Evolutionary conservation across 2,888 invertebrate genomes (phyloP), one percentile per base, ranked within the genome.

Genomic region (Mythimna ferrago): DNA sequence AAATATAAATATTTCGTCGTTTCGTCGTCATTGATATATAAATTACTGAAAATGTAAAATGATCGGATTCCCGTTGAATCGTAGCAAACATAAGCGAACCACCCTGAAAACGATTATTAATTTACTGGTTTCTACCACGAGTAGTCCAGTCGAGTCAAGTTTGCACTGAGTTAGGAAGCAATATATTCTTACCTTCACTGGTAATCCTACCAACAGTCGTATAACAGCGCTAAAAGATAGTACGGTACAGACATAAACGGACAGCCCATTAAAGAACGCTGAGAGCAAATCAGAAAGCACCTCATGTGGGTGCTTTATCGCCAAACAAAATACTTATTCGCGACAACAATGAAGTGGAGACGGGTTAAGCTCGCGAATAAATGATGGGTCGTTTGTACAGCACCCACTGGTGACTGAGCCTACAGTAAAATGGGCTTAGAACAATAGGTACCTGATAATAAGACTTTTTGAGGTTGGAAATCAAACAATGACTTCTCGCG

Each of bases 251-350:
- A 61, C 74, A 51, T 80, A 75, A 73, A 75, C 38, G 19, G 48
- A 35, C 21, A 41, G 7, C 48, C 74, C 19, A 80, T 56, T 56
- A 74, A 80, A 80, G 32, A 26, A 61, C 60, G 5, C 48, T 61
- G 74, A 73, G 38, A 75, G 62, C n/a, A 74, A 75, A 75, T 80
- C 81, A 75, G 63, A 75, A 51, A 80, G 26, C 63, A 57, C 56
- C 75, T 80, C 80, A 80, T 62, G 81, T 75, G 56, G 62, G 63
- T 62, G 75, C 80, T 80, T 80, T 75, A 75, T 73, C 19, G 75
- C 57, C 48, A 74, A 75, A 80, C 75, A 62, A 75, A 75, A 75
- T 80, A 26, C 62, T 62, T 80, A 51, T 54, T 62, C 41, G 38
- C 48, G 11, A 41, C 80, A 35, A 62, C 61, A 80, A 80, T 73